phyloP scores from a whole-genome alignment of 2,797 vertebrate species.

The Gallinago solitaria region DNA sequence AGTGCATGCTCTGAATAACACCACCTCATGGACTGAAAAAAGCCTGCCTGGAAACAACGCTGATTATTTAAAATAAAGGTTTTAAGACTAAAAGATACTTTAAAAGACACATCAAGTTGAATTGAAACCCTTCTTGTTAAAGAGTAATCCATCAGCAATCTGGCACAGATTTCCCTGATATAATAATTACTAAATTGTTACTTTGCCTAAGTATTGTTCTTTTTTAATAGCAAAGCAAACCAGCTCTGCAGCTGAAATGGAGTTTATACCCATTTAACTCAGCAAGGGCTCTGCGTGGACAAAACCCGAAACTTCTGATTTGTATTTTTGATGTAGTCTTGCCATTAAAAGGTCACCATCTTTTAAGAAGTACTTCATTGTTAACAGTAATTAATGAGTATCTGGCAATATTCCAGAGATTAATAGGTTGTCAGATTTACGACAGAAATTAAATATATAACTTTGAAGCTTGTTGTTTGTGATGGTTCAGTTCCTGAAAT shows the following conservation, averaged over 20 bases:
- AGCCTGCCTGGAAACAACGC: neutral
- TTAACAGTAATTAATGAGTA: neutral
- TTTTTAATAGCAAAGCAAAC: neutral
- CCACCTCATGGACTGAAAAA: neutral
- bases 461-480: neutral
- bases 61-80: neutral
- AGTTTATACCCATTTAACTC: neutral
- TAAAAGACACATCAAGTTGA: neutral
- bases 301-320: neutral
- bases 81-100: neutral
- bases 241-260: neutral
- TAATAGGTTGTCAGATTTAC: neutral
- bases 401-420: neutral
- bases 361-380: neutral
- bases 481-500: neutral
- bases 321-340: neutral
- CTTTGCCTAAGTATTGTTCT: neutral
- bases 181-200: neutral
- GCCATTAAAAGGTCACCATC: neutral
- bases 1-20: neutral
- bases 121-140: neutral
- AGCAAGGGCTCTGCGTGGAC: neutral
- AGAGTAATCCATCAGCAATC: too few relatives aligned
- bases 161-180: neutral
- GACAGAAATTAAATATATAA: neutral